Base-by-base conservation (phyloP, 2,797 vertebrate genomes). In the Brotula barbata region DNA sequence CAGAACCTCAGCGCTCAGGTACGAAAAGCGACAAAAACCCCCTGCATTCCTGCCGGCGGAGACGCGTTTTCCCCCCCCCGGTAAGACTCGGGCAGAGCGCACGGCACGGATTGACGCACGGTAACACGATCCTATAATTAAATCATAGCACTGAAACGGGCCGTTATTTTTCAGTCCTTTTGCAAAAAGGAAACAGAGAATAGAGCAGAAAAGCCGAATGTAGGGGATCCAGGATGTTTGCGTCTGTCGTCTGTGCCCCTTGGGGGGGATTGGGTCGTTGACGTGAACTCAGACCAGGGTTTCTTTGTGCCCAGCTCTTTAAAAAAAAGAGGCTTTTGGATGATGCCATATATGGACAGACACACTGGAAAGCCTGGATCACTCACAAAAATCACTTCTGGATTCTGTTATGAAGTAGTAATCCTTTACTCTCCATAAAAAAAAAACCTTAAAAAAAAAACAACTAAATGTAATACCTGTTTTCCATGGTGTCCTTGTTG, bases 261-360 rank as follows among this genome's bases (percentile, higher is more conserved):
- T 16, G 15, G n/a, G 8, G n/a, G n/a, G 39, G 16, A 7, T 39
- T 6, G n/a, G n/a, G n/a, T n/a, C n/a, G n/a, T 45, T 42, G 11
- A 21, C 16, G 16, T 36, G 3, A 10, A 7, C 2, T 1, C 0
- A 4, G 5, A 3, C 17, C 5, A 1, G 12, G 41, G 10, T 14
- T 52, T 0, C 21, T 5, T 15, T 20, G 13, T 39, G 12, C 49
- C 5, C 1, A 8, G 2, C 20, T 53, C 19, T n/a, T 22, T 49
- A 1, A 47, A 34, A 46, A 13, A 48, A 58, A 1, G 8, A 7
- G 28, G 22, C 9, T 55, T 65, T 63, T 58, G 33, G 6, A 33
- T 20, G 37, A 28, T 33, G 47, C 82, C 82, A 41, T 82, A 82
- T 82, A 79, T 49, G 83, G 82, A 21, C 31, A 69, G 14, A 36